Conservation (phyloP, 1,140 invertebrate species). For the Drosophila ananassae region DNA sequence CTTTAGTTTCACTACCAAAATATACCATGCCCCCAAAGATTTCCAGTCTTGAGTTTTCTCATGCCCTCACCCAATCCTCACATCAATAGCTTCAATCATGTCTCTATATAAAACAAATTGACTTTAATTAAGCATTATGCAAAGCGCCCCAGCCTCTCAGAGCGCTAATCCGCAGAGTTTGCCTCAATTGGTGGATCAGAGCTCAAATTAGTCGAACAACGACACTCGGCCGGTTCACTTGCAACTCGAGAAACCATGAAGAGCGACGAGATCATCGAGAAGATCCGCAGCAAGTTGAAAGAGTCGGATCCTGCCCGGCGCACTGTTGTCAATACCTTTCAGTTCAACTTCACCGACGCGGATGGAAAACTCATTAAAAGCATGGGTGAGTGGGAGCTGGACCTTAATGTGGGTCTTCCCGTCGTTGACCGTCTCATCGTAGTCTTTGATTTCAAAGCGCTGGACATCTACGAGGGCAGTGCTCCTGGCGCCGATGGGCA, state of each 20-base stretch:
- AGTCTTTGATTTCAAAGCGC: conserved; percentile 83
- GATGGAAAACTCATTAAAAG: conserved; percentile 79
- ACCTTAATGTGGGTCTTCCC: not conserved
- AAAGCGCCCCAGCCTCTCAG: conserved; percentile 52
- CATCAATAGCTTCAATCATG: conserved; percentile 79
- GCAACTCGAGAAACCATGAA: conserved; percentile 55
- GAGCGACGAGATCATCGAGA: conserved; percentile 79
- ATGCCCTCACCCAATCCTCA: conserved; percentile 42
- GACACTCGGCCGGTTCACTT: conserved; percentile 49
- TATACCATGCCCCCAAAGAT: conserved; percentile 38
- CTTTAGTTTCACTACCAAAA: conserved; percentile 36
- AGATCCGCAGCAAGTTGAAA: conserved; percentile 78
- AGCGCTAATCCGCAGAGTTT: conserved; percentile 68
- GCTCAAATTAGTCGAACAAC: conserved; percentile 61
- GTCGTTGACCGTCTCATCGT: conserved; percentile 50
- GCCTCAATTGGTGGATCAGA: conserved; percentile 56
- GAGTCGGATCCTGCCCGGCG: conserved; percentile 74
- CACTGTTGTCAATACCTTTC: conserved; percentile 76
- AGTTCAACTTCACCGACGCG: conserved; percentile 78
- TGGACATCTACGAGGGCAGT: conserved; percentile 78
- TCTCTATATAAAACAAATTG: conserved; percentile 74
- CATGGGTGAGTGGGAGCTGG: conserved; percentile 66
- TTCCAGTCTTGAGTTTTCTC: conserved; percentile 49
- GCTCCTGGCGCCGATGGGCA: conserved; percentile 57
- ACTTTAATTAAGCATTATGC: conserved; percentile 84